Evolutionary conservation across 2,888 invertebrate genomes (phyloP), one percentile per base, ranked within the genome.

Genomic region (Catonia carolina): DNA sequence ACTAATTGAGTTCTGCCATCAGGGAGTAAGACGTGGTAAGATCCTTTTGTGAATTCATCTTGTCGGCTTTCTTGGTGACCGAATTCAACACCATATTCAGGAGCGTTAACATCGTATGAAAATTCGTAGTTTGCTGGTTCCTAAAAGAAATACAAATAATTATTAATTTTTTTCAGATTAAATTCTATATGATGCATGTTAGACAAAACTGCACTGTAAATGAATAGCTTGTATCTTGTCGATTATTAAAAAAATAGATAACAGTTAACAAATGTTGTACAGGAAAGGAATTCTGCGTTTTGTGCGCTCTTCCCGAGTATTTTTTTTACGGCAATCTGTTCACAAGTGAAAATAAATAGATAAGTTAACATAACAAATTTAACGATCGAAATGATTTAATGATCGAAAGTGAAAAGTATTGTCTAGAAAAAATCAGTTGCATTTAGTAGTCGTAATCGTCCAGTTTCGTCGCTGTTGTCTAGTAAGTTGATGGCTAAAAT

Each of bases 1-100:
- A 90, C 88, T 70, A 87, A 83, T 78, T 89, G 89, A 74, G 84
- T 88, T 75, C 89, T 83, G 72, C 89, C 89, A 76, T 89, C 89
- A 63, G 89, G 89, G 73, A 90, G 78, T 66, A 88, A 78, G 70
- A 90, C 89, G 77, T 89, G 86, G 79, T 89, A 90, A 75, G 86
- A 84, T 73, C 89, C 89, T 72, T 82, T 85, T 67, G 89, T 83
- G 66, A 82, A 78, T 73, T 89, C 89, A 64, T 89, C 89, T 72
- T 89, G 86, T 62, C 89, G 81, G 73, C 82, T 82, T 77, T 89
- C 89, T 68, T 84, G 84, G 77, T 90, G 89, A 70, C 89, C 86
- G 74, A 89, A 89, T 71, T 85, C 83, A 71, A 83, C 82, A 71
- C 86, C 87, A 72, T 82, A 83, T 75, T 85, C 82, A 65, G 80